Evolutionary conservation across 2,113 vertebrate species (phyloP), one percentile per base, ranked within the genome.

Genomic region (Eulemur rufifrons): DNA sequence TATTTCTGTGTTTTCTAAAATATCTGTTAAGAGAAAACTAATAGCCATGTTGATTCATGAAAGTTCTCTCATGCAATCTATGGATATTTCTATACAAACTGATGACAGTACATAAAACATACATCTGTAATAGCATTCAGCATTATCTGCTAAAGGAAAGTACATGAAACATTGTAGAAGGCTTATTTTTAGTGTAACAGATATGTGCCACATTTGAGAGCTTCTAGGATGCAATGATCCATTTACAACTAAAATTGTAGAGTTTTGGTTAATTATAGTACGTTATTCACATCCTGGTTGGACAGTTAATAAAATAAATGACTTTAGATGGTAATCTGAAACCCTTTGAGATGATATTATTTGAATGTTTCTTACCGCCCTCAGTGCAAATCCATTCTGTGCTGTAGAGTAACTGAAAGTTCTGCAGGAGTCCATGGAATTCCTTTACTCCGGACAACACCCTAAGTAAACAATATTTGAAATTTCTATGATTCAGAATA

Each of bases 1-100:
- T 95, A 85, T 95, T 97, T 97, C 76, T 77, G 34, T 96, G 77
- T 82, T 96, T 97, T 98, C 80, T 96, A 90, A 95, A 96, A 94
- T 95, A 90, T 90, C 63, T 69, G 64, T 92, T 87, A 94, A 92
- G 90, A 88, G 59, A 95, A 97, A 96, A 73, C 15, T 71, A 89
- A 95, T 88, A 81, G 11, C 12, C 50, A 52, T 78, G 66, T 86
- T 97, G 92, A 95, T 95, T 96, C 84, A 90, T 94, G 84, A 73
- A 87, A 76, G 11, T 91, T 96, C 37, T 93, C 86, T 64, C 34
- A 23, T 89, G 32, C 18, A 89, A 82, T 95, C 84, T 95, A 87
- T 66, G 69, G 37, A 64, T 66, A 84, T 39, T 13, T 71, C 85
- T 96, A 69, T 74, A 80, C 73, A 92, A 96, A 96, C 45, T 73